Conservation (phyloP, 2,113 vertebrate genomes). For the Sylvilagus bachmani region DNA sequence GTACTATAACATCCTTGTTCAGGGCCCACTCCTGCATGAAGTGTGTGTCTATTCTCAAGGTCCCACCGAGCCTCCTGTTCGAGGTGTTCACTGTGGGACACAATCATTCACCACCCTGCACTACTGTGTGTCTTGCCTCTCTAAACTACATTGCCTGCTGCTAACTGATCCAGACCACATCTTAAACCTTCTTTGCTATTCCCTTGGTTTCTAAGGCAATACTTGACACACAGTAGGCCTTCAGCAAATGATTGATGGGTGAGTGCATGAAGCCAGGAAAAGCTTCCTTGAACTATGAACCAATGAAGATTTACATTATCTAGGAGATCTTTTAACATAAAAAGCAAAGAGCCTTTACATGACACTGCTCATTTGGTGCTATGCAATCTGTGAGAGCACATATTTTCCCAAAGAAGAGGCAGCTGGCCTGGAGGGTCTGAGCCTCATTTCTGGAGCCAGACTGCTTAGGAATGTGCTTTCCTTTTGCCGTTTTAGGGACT, state of each 20-base stretch:
- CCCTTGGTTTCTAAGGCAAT: not conserved
- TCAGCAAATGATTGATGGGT: not conserved
- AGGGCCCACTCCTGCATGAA: not conserved
- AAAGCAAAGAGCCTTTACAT: not conserved
- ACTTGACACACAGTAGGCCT: not conserved
- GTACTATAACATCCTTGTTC: not conserved
- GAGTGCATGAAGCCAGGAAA: not conserved
- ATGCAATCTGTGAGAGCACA: fast-evolving
- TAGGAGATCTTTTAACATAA: not conserved
- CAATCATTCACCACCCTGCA: not conserved
- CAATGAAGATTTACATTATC: not conserved
- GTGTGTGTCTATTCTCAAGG: not conserved
- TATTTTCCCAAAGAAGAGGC: not conserved
- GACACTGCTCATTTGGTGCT: not conserved
- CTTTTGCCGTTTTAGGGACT: not conserved
- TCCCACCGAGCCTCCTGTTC: not conserved
- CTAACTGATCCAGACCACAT: not conserved
- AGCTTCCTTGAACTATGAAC: not conserved
- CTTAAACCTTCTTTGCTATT: no score
- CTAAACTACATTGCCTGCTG: not conserved
- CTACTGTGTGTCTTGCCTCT: not conserved
- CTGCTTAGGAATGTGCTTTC: not conserved
- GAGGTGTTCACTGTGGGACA: not conserved
- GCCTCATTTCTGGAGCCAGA: not conserved
- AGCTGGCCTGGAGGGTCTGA: not conserved